Evolutionary conservation across 2,888 invertebrate species (phyloP).

Genomic region (Idaea biselata): DNA sequence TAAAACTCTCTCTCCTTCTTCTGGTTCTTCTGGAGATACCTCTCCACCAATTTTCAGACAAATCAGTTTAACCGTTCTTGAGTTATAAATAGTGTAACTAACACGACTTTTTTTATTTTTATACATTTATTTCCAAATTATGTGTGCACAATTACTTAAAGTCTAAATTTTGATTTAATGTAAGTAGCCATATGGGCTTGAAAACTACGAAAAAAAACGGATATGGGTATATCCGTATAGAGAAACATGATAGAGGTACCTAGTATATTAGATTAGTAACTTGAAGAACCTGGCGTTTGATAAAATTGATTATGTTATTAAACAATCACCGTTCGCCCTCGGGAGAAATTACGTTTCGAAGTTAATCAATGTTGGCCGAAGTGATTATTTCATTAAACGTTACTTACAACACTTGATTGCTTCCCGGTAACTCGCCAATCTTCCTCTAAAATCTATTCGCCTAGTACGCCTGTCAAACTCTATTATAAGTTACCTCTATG

Average conservation of each 20-base stretch:
- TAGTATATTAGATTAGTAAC: neutral
- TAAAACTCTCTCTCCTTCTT: no score
- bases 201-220: no score
- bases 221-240: no score
- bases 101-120: no score
- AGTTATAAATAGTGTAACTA: no score
- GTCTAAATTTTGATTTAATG: no score
- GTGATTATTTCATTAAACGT: conserved; percentile 5
- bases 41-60: no score
- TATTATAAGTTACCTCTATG: conserved; percentile 7
- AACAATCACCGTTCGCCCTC: neutral
- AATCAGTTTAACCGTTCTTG: no score
- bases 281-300: neutral
- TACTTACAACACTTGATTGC: conserved; percentile 10
- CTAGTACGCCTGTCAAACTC: conserved; percentile 1
- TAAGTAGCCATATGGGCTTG: no score
- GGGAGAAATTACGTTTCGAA: neutral
- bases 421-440: conserved; percentile 7
- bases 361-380: neutral
- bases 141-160: no score
- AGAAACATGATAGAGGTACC: neutral
- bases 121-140: no score
- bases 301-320: neutral
- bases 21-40: no score
- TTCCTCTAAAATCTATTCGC: conserved; percentile 7